Evolutionary conservation across 1,140 invertebrate genomes (phyloP), one percentile per base, ranked within the genome.

Genomic region (Hyposmocoma kahamanoa): DNA sequence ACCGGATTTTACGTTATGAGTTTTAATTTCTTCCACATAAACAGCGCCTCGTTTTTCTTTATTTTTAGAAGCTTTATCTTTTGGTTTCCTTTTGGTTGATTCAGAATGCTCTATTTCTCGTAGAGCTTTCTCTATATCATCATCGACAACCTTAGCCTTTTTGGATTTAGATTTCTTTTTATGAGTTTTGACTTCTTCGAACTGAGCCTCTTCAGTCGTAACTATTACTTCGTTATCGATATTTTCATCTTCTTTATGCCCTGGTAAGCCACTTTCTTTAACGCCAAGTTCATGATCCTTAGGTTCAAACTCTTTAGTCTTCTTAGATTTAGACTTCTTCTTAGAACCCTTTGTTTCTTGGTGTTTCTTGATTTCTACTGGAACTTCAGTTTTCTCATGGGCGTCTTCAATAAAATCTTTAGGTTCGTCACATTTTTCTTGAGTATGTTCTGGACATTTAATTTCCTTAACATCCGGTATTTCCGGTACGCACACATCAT

Each of bases 101-200:
- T 61, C 56, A 18, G 48, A 21, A 22, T 48, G 26, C 54, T 67
- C 66, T 36, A 69, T 67, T 22, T 66, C 62, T 44, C 64, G 68
- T 21, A 67, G 41, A 26, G 62, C 89, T 66, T 88, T 89, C 59
- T 91, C 90, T 56, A 91, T 89, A 59, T 91, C 90, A 62, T 91
- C 88, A 42, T 87, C 87, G 2, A 71, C 50, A 24, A 56, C 53
- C 47, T 82, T 66, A 17, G 44, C 62, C 81, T 72, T 74, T 55
- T 71, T 76, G 34, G 51, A 46, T 64, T 67, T 84, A 18, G 50
- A 32, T 51, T 83, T 89, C 60, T 88, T 90, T 59, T 86, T 88
- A 53, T 84, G 84, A 39, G 72, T 77, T 59, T 81, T 64, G 5
- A 46, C 49, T 50, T 56, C 54, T 13, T 42, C 47, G 15, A 50